Conservation (phyloP, 2,113 vertebrate genomes). For the Cariama cristata region DNA sequence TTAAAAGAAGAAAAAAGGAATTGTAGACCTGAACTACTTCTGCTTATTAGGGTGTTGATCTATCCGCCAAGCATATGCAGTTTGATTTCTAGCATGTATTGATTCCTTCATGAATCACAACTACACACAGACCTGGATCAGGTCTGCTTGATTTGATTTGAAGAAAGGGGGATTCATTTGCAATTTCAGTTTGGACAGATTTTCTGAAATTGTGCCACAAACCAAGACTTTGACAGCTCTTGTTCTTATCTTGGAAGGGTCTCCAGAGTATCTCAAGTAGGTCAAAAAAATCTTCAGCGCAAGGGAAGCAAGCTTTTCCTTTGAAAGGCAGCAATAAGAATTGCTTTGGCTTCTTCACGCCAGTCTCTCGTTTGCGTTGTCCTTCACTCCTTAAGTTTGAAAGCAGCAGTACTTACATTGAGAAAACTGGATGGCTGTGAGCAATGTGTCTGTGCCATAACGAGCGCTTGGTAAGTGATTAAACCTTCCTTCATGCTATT, state of each 20-base stretch:
- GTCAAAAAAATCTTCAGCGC: neutral
- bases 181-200: neutral
- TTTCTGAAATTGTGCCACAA: neutral
- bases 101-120: neutral
- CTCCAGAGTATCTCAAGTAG: neutral
- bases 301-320: neutral
- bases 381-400: neutral
- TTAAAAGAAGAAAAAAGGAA: neutral
- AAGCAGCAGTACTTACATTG: too few relatives aligned
- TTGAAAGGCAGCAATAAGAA: neutral
- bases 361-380: rapidly evolving
- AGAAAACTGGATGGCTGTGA: neutral
- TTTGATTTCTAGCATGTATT: neutral
- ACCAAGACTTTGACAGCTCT: neutral
- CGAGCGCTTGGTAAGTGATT: rapidly evolving
- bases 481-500: rapidly evolving
- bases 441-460: neutral
- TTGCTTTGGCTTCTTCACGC: neutral
- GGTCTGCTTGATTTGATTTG: neutral
- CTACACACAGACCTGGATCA: neutral
- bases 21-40: neutral
- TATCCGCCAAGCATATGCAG: neutral
- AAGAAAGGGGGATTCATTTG: neutral
- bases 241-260: neutral
- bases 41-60: neutral